These are phyloP conservation scores for Paedocypris micromegethes DNA, from an alignment of 2,797 vertebrate genomes.

Conservation along the genomic window DNA sequence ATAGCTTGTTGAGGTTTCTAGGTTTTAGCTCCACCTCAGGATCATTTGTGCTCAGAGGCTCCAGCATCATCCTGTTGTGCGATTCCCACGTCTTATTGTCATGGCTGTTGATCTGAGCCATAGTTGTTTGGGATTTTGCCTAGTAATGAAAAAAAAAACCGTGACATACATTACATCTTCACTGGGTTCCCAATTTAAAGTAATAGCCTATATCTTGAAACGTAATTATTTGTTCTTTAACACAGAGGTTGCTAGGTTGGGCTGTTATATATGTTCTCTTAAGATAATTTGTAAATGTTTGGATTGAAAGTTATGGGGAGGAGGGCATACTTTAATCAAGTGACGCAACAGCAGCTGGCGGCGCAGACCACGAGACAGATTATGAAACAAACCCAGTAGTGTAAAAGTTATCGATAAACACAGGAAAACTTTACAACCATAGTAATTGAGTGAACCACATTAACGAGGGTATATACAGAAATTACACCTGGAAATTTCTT, in stretches of 20 bases:
- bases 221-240: no score
- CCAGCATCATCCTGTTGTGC: conserved; percentile 84
- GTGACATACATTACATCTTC: no score
- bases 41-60: conserved; percentile 78
- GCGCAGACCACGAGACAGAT: background rate
- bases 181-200: no score
- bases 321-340: conserved; percentile 3
- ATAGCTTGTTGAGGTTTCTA: background rate
- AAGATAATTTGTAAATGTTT: no score
- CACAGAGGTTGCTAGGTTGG: no score
- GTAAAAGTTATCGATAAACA: background rate
- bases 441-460: background rate
- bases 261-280: no score
- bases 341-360: conserved; percentile 6
- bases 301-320: no score
- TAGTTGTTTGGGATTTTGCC: conserved; percentile 39
- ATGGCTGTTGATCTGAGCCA: conserved; percentile 61
- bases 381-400: background rate
- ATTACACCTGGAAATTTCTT: no score
- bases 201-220: no score
- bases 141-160: no score
- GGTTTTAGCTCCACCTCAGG: conserved; percentile 69
- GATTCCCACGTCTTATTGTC: conserved; percentile 72
- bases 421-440: background rate
- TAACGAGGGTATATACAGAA: no score